Evolutionary conservation across 2,888 invertebrate genomes (phyloP).

Genomic region (Caradrina clavipalpis): DNA sequence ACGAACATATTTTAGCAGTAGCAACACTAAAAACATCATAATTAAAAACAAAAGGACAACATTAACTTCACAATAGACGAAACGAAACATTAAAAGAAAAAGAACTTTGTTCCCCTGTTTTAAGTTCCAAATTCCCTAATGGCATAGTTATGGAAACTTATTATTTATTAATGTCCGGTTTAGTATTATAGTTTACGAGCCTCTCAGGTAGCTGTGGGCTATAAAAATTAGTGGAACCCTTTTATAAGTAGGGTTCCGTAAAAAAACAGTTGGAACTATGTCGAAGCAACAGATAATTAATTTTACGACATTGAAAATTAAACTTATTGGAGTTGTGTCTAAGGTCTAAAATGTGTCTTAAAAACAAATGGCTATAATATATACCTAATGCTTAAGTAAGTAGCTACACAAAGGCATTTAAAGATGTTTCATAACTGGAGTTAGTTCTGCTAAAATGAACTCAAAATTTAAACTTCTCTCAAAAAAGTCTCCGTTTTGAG

Average conservation of each 20-base stretch:
- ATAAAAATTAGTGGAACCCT: conserved; percentile 68
- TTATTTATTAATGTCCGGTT: conserved; percentile 53
- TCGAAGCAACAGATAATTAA: conserved; percentile 10
- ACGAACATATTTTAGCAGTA: conserved; percentile 56
- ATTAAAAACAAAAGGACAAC: conserved; percentile 46
- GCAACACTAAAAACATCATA: conserved; percentile 62
- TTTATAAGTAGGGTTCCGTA: conserved; percentile 51
- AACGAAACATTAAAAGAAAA: neutral
- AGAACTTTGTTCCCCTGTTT: accelerated
- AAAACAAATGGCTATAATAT: too few relatives aligned
- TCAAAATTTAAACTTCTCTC: too few relatives aligned
- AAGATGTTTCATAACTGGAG: too few relatives aligned
- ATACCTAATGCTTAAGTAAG: too few relatives aligned
- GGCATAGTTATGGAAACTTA: conserved; percentile 14
- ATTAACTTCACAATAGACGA: conserved; percentile 21
- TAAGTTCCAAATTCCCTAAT: conserved; percentile 31
- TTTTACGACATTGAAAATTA: too few relatives aligned
- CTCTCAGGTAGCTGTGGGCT: conserved; percentile 65
- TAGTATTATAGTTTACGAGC: conserved; percentile 51
- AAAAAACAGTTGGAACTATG: conserved; percentile 1
- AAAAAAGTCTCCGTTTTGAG: too few relatives aligned
- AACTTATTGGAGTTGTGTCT: too few relatives aligned
- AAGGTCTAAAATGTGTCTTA: too few relatives aligned
- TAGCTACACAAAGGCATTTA: too few relatives aligned
- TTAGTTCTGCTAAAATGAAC: too few relatives aligned